Conservation (phyloP, 2,888 invertebrate species). For the Perdita meconis region DNA sequence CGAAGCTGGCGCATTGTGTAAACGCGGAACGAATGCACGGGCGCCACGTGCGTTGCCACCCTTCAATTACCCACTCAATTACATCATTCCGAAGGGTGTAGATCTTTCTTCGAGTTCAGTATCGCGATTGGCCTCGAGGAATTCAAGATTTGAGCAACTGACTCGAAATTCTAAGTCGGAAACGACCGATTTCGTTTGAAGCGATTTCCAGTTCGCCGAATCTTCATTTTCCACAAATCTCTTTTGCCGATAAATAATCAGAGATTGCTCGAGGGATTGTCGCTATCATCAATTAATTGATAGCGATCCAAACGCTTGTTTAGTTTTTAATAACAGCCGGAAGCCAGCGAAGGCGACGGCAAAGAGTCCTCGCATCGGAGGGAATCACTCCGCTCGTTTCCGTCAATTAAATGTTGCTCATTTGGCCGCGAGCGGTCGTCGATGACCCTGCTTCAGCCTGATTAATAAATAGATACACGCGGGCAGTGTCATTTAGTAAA, state of each 20-base stretch:
- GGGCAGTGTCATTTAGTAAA: constrained; percentile 12
- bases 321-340: too few relatives aligned
- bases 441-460: constrained; percentile 3
- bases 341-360: not conserved
- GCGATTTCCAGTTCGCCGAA: too few relatives aligned
- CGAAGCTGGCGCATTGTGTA: constrained; percentile 14
- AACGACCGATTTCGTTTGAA: too few relatives aligned
- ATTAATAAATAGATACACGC: constrained; percentile 12
- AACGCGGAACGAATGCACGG: constrained; percentile 22
- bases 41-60: constrained; percentile 43
- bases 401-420: constrained; percentile 26
- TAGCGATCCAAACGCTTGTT: too few relatives aligned
- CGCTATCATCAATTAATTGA: too few relatives aligned
- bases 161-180: not conserved
- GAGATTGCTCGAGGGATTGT: too few relatives aligned
- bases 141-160: not conserved
- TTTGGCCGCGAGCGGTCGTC: not conserved
- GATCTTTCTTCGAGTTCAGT: constrained; percentile 15
- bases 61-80: too few relatives aligned
- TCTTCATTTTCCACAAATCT: too few relatives aligned
- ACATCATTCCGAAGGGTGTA: too few relatives aligned
- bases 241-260: too few relatives aligned
- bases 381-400: constrained; percentile 5
- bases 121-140: not conserved
- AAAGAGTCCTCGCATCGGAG: not conserved